Evolutionary conservation across 1,140 invertebrate species (phyloP).

Genomic region (Galleria mellonella): DNA sequence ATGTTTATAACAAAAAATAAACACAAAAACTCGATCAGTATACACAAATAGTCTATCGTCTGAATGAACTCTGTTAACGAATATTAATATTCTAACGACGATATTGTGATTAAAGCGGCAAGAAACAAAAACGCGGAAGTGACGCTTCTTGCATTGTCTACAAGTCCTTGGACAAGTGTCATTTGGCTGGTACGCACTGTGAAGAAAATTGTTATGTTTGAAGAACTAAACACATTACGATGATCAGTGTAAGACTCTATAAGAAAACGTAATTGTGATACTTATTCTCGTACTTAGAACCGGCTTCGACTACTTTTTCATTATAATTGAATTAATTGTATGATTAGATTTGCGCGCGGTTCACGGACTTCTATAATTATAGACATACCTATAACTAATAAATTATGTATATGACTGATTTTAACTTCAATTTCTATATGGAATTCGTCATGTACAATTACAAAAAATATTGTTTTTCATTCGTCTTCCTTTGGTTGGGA

Average conservation of each 20-base stretch:
- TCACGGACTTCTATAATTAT: neutral
- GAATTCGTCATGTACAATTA: too few species aligned
- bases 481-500: too few species aligned
- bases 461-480: too few species aligned
- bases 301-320: conserved; percentile 17
- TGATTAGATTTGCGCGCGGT: conserved; percentile 16
- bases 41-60: conserved; percentile 24
- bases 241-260: conserved; percentile 7
- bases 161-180: conserved; percentile 38
- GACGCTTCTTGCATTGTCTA: conserved; percentile 43
- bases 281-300: conserved; percentile 12
- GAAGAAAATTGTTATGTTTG: conserved; percentile 13
- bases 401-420: too few species aligned
- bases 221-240: neutral
- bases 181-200: conserved; percentile 13
- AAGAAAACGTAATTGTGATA: conserved; percentile 9
- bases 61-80: conserved; percentile 25
- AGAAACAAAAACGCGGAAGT: conserved; percentile 53
- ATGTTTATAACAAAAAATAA: conserved; percentile 14
- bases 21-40: conserved; percentile 15
- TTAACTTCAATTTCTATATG: too few species aligned
- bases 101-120: conserved; percentile 38
- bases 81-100: conserved; percentile 56
- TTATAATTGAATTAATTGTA: conserved; percentile 24
- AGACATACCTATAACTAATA: too few species aligned